These are phyloP conservation scores for Cyprinus carpio DNA, from an alignment of 2,113 vertebrate species.

Conservation along the genomic window DNA sequence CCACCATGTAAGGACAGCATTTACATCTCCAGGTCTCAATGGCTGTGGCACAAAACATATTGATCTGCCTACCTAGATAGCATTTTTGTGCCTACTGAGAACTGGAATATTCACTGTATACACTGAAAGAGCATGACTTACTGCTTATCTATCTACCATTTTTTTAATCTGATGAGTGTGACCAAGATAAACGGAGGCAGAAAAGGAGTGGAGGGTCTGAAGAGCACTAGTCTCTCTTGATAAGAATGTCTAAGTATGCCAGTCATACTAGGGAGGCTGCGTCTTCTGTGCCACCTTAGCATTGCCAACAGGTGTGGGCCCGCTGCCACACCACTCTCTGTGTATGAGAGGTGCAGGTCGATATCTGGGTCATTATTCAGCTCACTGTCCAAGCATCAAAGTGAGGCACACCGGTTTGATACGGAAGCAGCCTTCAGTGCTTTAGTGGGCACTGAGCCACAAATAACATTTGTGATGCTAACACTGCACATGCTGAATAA, in stretches of 20 bases:
- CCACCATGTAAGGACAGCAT: not conserved
- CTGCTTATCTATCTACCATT: not conserved
- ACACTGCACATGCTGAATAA: not conserved
- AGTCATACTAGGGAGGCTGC: not conserved
- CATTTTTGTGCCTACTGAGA: not conserved
- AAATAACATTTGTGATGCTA: not conserved
- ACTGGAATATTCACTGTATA: not conserved
- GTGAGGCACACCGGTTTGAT: not conserved
- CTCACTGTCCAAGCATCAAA: not conserved
- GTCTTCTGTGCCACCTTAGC: not conserved
- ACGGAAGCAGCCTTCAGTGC: not conserved
- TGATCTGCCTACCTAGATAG: not conserved
- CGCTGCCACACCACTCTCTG: not conserved
- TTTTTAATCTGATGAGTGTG: not conserved
- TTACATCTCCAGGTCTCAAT: not conserved
- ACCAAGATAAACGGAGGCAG: not conserved
- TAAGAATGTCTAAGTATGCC: not conserved
- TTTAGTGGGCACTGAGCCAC: not conserved
- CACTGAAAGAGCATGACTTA: not conserved
- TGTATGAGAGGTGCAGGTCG: not conserved
- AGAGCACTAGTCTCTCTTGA: not conserved
- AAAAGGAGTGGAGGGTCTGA: not conserved
- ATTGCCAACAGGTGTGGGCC: conserved; percentile 29
- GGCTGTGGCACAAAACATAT: not conserved
- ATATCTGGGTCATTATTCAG: conserved; percentile 8